Percentiles rank a stretch among this genome's conserved stretches.
phyloP scores from a whole-genome alignment of 2,888 invertebrate species.

The Strigamia maritima region DNA sequence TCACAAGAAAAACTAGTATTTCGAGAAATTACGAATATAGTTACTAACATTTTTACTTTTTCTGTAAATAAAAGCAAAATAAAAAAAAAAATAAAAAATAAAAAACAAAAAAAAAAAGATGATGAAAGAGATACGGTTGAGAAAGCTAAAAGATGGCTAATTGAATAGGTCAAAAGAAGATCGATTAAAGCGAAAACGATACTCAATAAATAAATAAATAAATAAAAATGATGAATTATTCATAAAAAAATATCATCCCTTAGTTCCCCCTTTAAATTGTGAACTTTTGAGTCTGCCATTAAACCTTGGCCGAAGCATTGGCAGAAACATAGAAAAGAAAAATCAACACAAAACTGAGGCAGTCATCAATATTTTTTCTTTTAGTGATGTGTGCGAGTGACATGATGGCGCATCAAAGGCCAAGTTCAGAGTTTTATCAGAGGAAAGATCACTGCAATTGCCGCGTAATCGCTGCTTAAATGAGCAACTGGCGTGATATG shows the following conservation, averaged over 20 bases:
- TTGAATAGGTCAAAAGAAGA: slow-evolving; percentile 38
- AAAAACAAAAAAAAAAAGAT: slow-evolving; percentile 12
- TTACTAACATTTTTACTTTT: background rate
- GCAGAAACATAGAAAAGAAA: background rate
- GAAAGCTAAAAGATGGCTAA: slow-evolving; percentile 64
- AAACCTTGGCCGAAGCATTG: background rate
- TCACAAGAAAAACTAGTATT: background rate
- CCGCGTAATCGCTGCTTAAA: slow-evolving; percentile 4
- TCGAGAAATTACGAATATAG: background rate
- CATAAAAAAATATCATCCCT: too few relatives aligned
- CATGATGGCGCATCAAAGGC: background rate
- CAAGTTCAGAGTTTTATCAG: slow-evolving; percentile 4
- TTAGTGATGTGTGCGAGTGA: slow-evolving; percentile 4
- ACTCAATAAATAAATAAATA: too few relatives aligned
- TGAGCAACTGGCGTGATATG: slow-evolving; percentile 4
- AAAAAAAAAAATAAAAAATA: background rate
- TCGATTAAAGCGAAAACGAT: slow-evolving; percentile 22
- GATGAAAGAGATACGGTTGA: slow-evolving; percentile 55
- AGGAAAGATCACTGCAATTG: slow-evolving; percentile 4
- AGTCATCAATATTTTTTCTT: slow-evolving; percentile 1
- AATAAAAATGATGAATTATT: too few relatives aligned
- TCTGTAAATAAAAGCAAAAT: background rate
- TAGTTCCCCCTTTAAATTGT: background rate
- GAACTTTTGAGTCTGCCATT: background rate
- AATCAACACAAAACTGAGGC: background rate